Conservation (phyloP, 2,888 invertebrate species). For the Oxytorus armatus region DNA sequence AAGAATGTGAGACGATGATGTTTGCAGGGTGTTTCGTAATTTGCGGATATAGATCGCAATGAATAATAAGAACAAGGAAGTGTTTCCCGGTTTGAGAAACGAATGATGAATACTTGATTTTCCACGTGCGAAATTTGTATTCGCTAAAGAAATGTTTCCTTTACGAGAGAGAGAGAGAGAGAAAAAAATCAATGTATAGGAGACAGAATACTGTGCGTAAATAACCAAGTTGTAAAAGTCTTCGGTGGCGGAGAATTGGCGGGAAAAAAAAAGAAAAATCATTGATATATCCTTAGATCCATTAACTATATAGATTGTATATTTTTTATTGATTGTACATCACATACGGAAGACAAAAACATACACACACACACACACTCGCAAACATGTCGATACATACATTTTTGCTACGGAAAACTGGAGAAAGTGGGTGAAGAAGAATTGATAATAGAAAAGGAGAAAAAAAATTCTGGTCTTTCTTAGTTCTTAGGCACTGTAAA, state of each 20-base stretch:
- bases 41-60: constrained; percentile 23
- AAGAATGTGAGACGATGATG: constrained; percentile 1
- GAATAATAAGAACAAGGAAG: constrained; percentile 26
- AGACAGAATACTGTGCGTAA: constrained; percentile 28
- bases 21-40: background rate
- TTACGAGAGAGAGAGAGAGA: constrained; percentile 18
- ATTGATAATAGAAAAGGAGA: constrained; percentile 29
- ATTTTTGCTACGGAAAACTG: constrained; percentile 48
- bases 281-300: constrained; percentile 57
- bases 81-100: background rate
- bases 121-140: constrained; percentile 45
- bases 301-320: constrained; percentile 63
- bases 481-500: constrained; percentile 40
- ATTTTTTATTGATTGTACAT: constrained; percentile 67
- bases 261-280: constrained; percentile 16
- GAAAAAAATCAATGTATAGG: constrained; percentile 49
- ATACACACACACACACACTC: background rate
- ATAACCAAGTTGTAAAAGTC: constrained; percentile 40
- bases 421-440: constrained; percentile 19
- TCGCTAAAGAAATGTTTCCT: constrained; percentile 34
- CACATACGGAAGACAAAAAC: constrained; percentile 32
- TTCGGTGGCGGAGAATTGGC: constrained; percentile 12
- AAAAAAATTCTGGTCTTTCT: constrained; percentile 36
- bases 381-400: constrained; percentile 19
- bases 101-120: constrained; percentile 45